Evolutionary conservation across 2,797 vertebrate species (phyloP).

Genomic region (Hypotaenidia okinawae): DNA sequence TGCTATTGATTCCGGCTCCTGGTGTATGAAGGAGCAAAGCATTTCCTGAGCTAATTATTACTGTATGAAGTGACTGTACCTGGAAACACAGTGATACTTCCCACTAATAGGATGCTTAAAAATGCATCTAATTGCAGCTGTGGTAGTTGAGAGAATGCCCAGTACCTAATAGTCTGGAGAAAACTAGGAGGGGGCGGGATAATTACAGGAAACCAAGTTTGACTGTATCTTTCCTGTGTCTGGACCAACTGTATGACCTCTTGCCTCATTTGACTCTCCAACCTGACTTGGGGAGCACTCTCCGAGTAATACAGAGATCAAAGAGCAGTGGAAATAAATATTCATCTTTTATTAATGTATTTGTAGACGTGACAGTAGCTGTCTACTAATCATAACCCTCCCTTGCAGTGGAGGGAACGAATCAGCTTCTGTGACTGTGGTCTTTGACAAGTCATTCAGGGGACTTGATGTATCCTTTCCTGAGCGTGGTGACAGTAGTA

Average conservation of each 20-base stretch:
- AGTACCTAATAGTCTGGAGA: not conserved
- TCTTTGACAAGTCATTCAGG: not conserved
- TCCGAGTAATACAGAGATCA: not conserved
- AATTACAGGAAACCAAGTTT: not conserved
- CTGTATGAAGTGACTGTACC: conserved; percentile 24
- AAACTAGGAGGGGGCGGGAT: not conserved
- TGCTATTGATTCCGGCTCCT: not conserved
- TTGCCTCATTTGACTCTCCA: not conserved
- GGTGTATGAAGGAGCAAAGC: not conserved
- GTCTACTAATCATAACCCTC: not conserved
- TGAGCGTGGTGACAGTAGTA: not conserved
- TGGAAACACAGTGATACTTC: conserved; percentile 8
- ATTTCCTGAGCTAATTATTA: conserved; percentile 25
- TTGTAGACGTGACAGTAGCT: not conserved
- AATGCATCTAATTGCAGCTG: conserved; percentile 58
- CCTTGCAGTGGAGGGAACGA: not conserved
- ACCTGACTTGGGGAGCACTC: not conserved
- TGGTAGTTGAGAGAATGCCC: conserved; percentile 15
- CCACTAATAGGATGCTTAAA: conserved; percentile 54
- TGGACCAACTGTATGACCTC: not conserved
- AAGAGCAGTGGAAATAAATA: not conserved
- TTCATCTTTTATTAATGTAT: not conserved
- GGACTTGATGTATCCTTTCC: not conserved
- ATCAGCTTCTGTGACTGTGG: not conserved
- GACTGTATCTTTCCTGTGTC: not conserved